Evolutionary conservation across 2,113 vertebrate species (phyloP), one percentile per base, ranked within the genome.

Genomic region (Ondatra zibethicus): DNA sequence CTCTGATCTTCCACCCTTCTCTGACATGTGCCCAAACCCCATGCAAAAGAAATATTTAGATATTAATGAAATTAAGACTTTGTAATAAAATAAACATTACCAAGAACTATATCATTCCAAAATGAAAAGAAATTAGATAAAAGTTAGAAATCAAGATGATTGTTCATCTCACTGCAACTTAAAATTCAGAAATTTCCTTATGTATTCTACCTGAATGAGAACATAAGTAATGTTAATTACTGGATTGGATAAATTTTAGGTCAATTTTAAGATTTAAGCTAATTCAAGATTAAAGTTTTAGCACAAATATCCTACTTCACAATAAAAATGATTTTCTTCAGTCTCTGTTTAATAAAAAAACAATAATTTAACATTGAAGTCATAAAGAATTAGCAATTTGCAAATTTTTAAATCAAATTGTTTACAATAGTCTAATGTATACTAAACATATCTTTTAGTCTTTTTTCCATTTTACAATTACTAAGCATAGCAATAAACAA

Each of bases 201-300:
- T 47, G 68, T 63, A 42, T 87, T 23, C 0, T 78, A 80, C 3
- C 17, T 63, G 4, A 70, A 72, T 11, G 75, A 94, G 27, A 84
- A 75, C 9, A 36, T n/a, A 10, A 88, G 50, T 63, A 66, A 65
- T 65, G 21, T 31, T 72, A n/a, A 10, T 42, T 72, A 19, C 4
- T 96, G 65, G 84, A 89, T 52, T 4, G 25, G 78, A 76, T 65
- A 89, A 72, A 70, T 75, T 92, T 58, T 68, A 88, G 3, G 36
- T 61, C 23, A 84, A 39, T 9, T 61, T 84, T 84, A 61, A 58
- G 19, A 13, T 10, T 65, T 45, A 90, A 58, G 29, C 1, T 47
- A 55, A 10, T 68, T 42, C 39, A 95, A 25, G 2, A 82, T 94
- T 94, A 81, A 36, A 70, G 36, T 31, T 55, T 66, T 2, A 95